Conservation (phyloP, 2,797 vertebrate species). For the Pseudomugil tenellus region DNA sequence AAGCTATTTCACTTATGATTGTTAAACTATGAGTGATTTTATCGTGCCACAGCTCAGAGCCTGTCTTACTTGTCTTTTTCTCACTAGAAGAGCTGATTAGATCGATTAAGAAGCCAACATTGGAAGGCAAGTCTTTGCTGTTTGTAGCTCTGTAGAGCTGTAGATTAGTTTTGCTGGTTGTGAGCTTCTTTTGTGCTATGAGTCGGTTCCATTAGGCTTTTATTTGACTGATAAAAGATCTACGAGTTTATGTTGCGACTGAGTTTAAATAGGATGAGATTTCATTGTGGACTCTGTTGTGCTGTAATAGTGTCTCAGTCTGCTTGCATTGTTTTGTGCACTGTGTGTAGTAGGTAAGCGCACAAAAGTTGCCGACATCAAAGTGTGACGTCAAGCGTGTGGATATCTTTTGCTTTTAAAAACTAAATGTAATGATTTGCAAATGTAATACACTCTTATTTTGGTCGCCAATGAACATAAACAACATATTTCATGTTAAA, state of each 20-base stretch:
- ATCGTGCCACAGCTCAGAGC: conserved; percentile 1
- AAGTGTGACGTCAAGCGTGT: background rate
- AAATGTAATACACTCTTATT: too few relatives aligned
- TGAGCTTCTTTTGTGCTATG: background rate
- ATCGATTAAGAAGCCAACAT: conserved; percentile 38
- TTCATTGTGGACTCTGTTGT: background rate
- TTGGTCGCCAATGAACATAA: too few relatives aligned
- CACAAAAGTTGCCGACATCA: background rate
- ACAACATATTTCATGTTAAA: too few relatives aligned
- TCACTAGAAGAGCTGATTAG: conserved; percentile 59
- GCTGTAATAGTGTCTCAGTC: background rate
- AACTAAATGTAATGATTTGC: too few relatives aligned
- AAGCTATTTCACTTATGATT: background rate
- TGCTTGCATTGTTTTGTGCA: conserved; percentile 20
- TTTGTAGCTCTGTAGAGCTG: conserved; percentile 24
- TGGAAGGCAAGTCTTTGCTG: conserved; percentile 76
- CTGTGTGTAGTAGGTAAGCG: conserved; percentile 18
- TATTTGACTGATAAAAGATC: background rate
- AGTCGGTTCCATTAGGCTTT: background rate
- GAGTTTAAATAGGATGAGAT: background rate
- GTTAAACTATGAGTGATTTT: background rate
- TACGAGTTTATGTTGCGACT: background rate
- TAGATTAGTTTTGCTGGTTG: background rate
- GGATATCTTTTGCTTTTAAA: background rate
- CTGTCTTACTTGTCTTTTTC: conserved; percentile 46